Percentiles rank a stretch among this genome's conserved stretches.
Evolutionary conservation across 2,888 invertebrate species (phyloP).

Genomic region (Philopedon plagiatum): DNA sequence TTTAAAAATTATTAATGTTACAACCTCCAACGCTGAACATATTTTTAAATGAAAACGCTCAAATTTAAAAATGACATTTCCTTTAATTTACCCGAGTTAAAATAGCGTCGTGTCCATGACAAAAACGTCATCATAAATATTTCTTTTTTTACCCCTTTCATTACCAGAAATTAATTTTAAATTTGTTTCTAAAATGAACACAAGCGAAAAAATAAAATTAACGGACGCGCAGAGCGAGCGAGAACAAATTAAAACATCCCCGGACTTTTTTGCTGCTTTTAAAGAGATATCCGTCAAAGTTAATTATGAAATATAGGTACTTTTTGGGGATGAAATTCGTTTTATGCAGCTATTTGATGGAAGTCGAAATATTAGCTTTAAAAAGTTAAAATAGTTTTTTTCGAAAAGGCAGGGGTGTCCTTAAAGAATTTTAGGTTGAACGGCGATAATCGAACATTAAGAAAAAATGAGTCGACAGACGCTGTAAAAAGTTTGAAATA

Average conservation of each 20-base stretch:
- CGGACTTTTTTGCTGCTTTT: constrained; percentile 22
- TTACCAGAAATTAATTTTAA: constrained; percentile 48
- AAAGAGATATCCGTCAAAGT: constrained; percentile 36
- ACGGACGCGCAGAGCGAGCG: constrained; percentile 23
- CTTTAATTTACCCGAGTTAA: not conserved
- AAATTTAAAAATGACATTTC: not conserved
- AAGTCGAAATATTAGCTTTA: not conserved
- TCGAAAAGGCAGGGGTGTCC: not conserved
- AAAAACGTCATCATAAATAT: not conserved
- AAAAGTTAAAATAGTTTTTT: not conserved
- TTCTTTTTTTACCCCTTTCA: constrained; percentile 27
- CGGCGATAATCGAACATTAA: too few relatives aligned
- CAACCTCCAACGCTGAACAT: not conserved
- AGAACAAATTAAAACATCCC: constrained; percentile 35
- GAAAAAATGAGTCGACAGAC: too few relatives aligned
- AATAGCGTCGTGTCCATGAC: not conserved
- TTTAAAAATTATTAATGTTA: not conserved
- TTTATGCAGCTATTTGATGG: constrained; percentile 8
- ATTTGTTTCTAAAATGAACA: constrained; percentile 41
- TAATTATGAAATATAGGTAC: constrained; percentile 44
- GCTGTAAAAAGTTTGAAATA: too few relatives aligned
- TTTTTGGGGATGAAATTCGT: constrained; percentile 17
- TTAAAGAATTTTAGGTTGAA: too few relatives aligned
- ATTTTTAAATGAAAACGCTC: not conserved
- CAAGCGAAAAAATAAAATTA: constrained; percentile 46